Percentiles rank a stretch among this genome's conserved stretches.
These are phyloP conservation scores for Microcebus tavaratra DNA, from an alignment of 2,113 vertebrate species.

Conservation along the genomic window DNA sequence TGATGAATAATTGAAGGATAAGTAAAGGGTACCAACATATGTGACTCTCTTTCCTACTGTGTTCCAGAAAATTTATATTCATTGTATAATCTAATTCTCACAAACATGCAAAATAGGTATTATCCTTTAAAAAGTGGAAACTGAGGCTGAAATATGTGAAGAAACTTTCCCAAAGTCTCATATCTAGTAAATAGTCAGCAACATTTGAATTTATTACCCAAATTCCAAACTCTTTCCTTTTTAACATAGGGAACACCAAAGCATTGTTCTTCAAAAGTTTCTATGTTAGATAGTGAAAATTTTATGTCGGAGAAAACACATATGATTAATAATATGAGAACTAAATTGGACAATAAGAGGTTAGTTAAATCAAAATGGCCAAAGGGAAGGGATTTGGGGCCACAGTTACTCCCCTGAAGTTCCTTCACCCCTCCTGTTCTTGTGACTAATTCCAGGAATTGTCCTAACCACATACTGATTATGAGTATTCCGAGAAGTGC, in stretches of 20 bases:
- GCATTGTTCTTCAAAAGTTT: neutral
- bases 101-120: neutral
- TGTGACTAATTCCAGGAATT: neutral
- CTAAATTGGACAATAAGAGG: neutral
- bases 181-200: neutral
- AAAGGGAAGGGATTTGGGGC: neutral
- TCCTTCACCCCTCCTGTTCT: neutral
- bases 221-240: neutral
- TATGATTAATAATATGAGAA: neutral
- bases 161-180: neutral
- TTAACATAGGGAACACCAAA: neutral
- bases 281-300: neutral
- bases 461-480: neutral
- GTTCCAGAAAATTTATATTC: neutral
- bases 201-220: neutral
- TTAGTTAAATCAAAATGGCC: neutral
- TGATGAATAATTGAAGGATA: slow-evolving; percentile 24
- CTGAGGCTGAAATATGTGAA: neutral
- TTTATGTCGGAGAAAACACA: neutral
- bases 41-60: neutral
- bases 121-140: slow-evolving; percentile 12
- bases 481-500: neutral
- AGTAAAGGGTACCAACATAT: neutral
- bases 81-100: neutral
- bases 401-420: neutral